Percentiles rank a stretch among this genome's conserved stretches.
These are phyloP conservation scores for Lysandra bellargus DNA, from an alignment of 2,888 invertebrate genomes.

Conservation along the genomic window DNA sequence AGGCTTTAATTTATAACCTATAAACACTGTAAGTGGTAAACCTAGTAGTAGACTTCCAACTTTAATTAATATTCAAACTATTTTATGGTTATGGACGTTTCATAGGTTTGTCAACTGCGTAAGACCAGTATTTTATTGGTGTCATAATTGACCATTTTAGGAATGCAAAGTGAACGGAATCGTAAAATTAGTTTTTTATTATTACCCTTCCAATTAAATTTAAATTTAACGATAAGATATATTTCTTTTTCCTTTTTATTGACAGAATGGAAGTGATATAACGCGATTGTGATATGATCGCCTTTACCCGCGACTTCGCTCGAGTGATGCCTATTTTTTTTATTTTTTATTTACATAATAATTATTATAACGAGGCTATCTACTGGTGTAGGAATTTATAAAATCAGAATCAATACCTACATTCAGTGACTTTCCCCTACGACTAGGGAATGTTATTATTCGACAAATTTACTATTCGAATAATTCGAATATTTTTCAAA, in stretches of 20 bases:
- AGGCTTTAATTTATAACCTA: conserved; percentile 1
- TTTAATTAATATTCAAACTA: conserved; percentile 10
- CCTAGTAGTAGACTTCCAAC: neutral
- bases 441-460: too few species aligned
- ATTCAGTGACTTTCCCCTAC: neutral
- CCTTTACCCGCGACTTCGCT: neutral
- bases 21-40: conserved; percentile 3
- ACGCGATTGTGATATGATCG: neutral
- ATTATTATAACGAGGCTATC: too few species aligned
- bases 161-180: conserved; percentile 7
- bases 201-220: neutral
- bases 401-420: neutral
- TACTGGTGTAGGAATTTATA: neutral
- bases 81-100: neutral
- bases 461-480: too few species aligned
- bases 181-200: conserved; percentile 5
- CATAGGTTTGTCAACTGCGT: conserved; percentile 22
- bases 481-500: too few species aligned
- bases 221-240: neutral
- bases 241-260: neutral
- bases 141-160: conserved; percentile 19
- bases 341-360: too few species aligned
- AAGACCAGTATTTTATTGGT: conserved; percentile 27
- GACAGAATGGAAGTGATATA: neutral
- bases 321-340: neutral